phyloP scores from a whole-genome alignment of 2,113 vertebrate genomes.

The Sorex araneus region DNA sequence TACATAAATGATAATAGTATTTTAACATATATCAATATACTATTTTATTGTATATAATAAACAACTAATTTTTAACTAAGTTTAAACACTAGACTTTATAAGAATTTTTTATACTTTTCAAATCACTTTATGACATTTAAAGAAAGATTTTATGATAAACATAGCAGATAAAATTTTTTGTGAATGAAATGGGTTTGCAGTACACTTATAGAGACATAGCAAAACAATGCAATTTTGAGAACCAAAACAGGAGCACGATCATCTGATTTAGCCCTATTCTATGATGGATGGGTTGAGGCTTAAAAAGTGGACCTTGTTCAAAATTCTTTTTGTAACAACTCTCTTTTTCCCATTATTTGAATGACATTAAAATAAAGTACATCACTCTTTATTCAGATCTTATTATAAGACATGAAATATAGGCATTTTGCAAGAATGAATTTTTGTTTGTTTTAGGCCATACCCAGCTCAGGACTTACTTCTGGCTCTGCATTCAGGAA shows the following conservation, averaged over 20 bases:
- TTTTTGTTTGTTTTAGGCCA: background rate
- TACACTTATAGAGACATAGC: background rate
- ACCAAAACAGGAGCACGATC: background rate
- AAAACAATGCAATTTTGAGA: background rate
- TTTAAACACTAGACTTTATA: background rate
- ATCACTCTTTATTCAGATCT: background rate
- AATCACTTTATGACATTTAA: background rate
- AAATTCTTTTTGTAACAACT: background rate
- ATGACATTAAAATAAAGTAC: background rate
- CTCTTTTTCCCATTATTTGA: background rate
- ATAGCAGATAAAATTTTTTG: conserved; percentile 11
- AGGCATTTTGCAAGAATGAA: background rate
- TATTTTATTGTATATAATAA: background rate
- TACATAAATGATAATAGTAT: too few relatives aligned
- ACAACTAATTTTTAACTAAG: background rate
- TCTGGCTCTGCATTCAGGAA: too few relatives aligned
- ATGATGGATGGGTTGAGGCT: background rate
- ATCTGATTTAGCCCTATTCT: background rate
- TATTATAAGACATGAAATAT: background rate
- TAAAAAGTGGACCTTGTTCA: background rate
- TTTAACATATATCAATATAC: too few relatives aligned
- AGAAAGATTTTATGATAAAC: conserved; percentile 14
- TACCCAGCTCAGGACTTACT: too few relatives aligned
- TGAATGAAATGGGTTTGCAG: background rate
- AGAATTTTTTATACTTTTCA: background rate